Base-by-base conservation (phyloP, 1,140 invertebrate species). In the Drosophila subpulchrella region DNA sequence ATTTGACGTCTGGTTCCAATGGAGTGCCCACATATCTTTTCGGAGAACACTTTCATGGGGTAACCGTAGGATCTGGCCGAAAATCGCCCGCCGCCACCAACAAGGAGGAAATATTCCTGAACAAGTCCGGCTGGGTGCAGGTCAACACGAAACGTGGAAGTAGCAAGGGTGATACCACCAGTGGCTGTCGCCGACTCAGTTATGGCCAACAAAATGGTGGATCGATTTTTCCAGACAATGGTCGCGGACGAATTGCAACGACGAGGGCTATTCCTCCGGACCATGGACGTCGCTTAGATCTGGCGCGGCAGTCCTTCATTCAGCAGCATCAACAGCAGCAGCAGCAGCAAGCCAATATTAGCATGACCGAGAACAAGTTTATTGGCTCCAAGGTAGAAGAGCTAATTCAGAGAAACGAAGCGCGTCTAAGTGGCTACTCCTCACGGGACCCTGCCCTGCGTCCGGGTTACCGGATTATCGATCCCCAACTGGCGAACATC, bases 41-140 rank as follows among this genome's bases (percentile, higher is more conserved):
- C 53, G 92, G 92, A 1, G 92, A 92, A 30, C 81, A 90, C 6
- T 81, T 70, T 58, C 78, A 85, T 15, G 71, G 63, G 0, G 39
- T 61, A 17, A 36, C 67, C 39, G n/a, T n/a, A n/a, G n/a, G 36
- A 56, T 17, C 55, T 38, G 55, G 50, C 0, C 77, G 78, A 2
- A 90, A 92, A n/a, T 75, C 75, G 0, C 82, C 82, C 0, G 50
- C 82, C 0, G 50, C 62, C 13, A 57, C 57, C 34, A 89, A 78
- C 44, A 91, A 89, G 32, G 89, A 92, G 60, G 91, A 92, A 50
- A 92, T 92, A 39, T 92, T 81, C 41, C 58, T 92, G 0, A 92
- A 92, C 74, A 92, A 92, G 55, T 92, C 92, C 13, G 92, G 92
- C 27, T 92, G 91, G 91, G 91, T 92, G 10, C 91, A 92, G 39